These are phyloP conservation scores for Pollicipes pollicipes DNA, from an alignment of 1,140 invertebrate species.

Conservation along the genomic window DNA sequence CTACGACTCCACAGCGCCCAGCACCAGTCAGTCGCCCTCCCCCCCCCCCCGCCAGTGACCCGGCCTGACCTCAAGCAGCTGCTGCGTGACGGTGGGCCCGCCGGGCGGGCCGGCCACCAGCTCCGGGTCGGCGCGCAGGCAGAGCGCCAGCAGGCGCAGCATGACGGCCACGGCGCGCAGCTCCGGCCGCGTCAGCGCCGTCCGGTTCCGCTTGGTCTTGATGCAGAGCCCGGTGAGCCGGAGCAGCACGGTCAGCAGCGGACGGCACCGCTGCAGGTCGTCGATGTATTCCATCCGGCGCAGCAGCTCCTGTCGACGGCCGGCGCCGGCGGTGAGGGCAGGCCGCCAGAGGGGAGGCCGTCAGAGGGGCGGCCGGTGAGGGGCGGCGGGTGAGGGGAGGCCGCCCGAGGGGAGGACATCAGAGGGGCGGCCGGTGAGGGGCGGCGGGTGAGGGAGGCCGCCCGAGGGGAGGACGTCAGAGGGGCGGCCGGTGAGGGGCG, in stretches of 20 bases:
- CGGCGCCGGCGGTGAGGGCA: too few species aligned
- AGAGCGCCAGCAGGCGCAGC: conserved; percentile 43
- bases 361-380: too few species aligned
- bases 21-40: too few species aligned
- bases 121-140: conserved; percentile 27
- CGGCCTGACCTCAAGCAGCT: conserved; percentile 50
- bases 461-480: too few species aligned
- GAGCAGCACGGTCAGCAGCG: conserved; percentile 61
- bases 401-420: too few species aligned
- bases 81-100: conserved; percentile 53
- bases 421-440: too few species aligned
- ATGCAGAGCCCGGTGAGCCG: conserved; percentile 68
- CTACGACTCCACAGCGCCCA: too few species aligned
- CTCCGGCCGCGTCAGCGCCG: conserved; percentile 46
- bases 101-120: conserved; percentile 42
- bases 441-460: too few species aligned
- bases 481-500: too few species aligned
- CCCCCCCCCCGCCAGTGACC: too few species aligned
- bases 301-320: conserved; percentile 34
- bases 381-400: too few species aligned
- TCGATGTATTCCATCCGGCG: conserved; percentile 48
- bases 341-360: too few species aligned
- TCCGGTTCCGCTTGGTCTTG: conserved; percentile 49
- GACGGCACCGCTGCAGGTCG: conserved; percentile 50
- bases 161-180: conserved; percentile 47